Base-by-base conservation (phyloP, 2,113 vertebrate genomes). In the Pseudopipra pipra region DNA sequence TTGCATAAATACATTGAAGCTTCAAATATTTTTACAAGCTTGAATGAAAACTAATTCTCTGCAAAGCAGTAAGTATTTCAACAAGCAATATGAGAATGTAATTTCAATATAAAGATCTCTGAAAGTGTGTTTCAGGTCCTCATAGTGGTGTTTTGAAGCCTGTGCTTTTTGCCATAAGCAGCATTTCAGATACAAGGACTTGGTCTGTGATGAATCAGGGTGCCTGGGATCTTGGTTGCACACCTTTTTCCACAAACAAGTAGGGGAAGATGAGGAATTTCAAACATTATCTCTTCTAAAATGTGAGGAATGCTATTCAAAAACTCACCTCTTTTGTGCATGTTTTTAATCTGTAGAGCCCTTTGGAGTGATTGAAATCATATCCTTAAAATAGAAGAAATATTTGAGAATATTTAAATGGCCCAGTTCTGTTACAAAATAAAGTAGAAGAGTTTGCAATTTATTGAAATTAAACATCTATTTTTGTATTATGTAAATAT, bases 401-500 rank as follows among this genome's bases (percentile, higher is more conserved):
- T 55, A 87, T 28, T 85, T 93, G 51, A 76, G 87, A 90, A 74
- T 56, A 78, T 81, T 66, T 83, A 41, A 87, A 76, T 80, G 66
- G 8, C 47, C 21, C 28, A 7, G 12, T 90, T 87, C 75, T 15
- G 21, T 95, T 96, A 76, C 14, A 95, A 81, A 93, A 76, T 78
- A 22, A 0, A 1, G 74, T 76, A 93, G 51, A 79, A 79, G n/a
- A 51, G 30, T 61, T 91, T 82, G 67, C 49, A 82, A 5, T 73
- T 82, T 85, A 49, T 49, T 70, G 49, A 91, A 84, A 85, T 93
- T 35, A 61, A 68, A 27, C 25, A 31, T 62, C 78, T 93, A 55
- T 87, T 93, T 94, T 91, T 87, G 46, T 85, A 8, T 51, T 93
- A 89, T 74, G 89, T 83, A 93, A 96, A 94, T 93, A 46, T 22